Conservation (phyloP, 2,113 vertebrate genomes). For the Oophaga pumilio region DNA sequence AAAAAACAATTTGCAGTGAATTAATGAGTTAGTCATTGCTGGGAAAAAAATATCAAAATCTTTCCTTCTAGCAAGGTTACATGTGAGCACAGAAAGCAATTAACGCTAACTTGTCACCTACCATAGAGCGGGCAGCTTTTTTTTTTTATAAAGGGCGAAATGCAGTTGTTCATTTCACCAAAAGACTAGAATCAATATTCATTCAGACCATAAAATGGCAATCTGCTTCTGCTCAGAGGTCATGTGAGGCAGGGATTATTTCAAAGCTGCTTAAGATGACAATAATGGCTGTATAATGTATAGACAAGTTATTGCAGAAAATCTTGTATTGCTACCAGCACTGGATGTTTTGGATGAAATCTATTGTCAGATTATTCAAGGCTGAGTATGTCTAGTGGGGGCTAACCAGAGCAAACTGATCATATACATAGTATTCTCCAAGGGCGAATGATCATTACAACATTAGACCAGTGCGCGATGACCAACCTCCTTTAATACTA, state of each 20-base stretch:
- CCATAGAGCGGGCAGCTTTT: neutral
- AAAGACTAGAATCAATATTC: neutral
- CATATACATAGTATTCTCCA: neutral
- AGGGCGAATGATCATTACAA: neutral
- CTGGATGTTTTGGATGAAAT: neutral
- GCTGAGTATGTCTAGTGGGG: neutral
- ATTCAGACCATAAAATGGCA: neutral
- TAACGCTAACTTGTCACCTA: neutral
- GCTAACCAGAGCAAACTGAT: neutral
- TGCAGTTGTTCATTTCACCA: neutral
- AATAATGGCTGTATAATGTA: neutral
- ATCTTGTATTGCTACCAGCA: neutral
- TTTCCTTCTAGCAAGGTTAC: constrained; percentile 5
- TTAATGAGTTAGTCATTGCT: constrained; percentile 12
- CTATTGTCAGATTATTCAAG: neutral
- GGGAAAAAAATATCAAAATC: constrained; percentile 12
- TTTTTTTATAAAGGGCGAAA: neutral
- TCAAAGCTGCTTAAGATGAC: neutral
- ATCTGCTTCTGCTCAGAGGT: neutral
- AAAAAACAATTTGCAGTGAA: constrained; percentile 21
- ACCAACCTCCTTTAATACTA: neutral
- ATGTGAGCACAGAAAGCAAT: constrained; percentile 1
- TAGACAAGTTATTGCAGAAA: neutral
- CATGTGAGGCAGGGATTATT: neutral
- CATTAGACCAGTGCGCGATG: neutral